phyloP scores from a whole-genome alignment of 2,797 vertebrate genomes.

The Myotis pilosus region DNA sequence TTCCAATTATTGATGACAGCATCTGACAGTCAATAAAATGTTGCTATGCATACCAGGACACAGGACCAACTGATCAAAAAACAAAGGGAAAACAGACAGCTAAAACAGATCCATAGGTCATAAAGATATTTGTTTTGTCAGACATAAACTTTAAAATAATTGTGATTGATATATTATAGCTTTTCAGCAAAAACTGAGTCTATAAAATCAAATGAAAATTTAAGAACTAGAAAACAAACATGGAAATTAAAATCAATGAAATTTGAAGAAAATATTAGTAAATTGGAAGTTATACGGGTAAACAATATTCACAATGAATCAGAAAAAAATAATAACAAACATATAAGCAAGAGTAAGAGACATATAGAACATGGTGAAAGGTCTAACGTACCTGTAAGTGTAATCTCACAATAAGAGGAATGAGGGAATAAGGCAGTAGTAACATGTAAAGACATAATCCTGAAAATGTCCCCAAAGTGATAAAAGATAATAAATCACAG shows the following conservation, averaged over 20 bases:
- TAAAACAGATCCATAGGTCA: neutral
- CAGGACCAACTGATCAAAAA: neutral
- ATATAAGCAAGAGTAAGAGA: neutral
- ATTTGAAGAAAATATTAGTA: neutral
- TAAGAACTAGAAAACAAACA: neutral
- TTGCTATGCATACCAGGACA: neutral
- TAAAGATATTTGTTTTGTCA: neutral
- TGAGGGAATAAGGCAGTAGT: neutral
- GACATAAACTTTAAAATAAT: constrained; percentile 13
- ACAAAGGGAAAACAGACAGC: neutral
- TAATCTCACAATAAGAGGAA: neutral
- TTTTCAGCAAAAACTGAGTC: neutral
- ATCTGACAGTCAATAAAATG: neutral
- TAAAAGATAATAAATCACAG: neutral
- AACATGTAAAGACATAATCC: neutral
- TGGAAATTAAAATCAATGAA: neutral
- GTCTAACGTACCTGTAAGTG: neutral
- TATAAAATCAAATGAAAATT: neutral
- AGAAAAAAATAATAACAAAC: neutral
- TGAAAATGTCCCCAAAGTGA: neutral
- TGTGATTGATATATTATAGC: neutral
- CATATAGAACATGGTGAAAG: neutral
- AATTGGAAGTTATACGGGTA: neutral
- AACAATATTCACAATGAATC: neutral
- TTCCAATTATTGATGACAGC: neutral